A percentile compares a stretch with the other conserved stretches of the same genome.
These are phyloP conservation scores for Drosophila willistoni DNA, from an alignment of 1,140 invertebrate genomes.

Conservation along the genomic window DNA sequence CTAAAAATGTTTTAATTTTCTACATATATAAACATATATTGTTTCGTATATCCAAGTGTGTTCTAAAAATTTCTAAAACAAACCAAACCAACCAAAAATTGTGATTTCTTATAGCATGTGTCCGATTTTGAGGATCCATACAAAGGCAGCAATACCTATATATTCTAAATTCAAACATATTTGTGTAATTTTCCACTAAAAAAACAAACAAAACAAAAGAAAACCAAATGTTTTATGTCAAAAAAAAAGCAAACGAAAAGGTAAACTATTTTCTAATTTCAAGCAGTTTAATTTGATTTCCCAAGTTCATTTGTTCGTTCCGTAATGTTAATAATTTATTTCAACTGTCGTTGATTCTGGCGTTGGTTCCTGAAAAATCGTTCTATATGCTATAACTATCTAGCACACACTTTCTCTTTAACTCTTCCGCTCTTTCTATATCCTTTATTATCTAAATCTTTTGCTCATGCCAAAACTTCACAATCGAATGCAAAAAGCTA, in stretches of 20 bases:
- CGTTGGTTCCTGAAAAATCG: conserved; percentile 52
- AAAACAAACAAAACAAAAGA: conserved; percentile 23
- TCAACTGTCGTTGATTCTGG: conserved; percentile 55
- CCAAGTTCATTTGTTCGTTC: conserved; percentile 28
- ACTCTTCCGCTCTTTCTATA: conserved; percentile 19
- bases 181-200: conserved; percentile 64
- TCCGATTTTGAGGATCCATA: conserved; percentile 83
- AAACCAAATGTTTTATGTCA: conserved; percentile 57
- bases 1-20: conserved; percentile 14
- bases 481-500: conserved; percentile 13
- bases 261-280: conserved; percentile 51
- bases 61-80: conserved; percentile 38
- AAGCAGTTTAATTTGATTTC: neutral
- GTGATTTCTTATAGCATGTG: conserved; percentile 79
- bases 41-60: conserved; percentile 42
- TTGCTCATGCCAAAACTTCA: conserved; percentile 6
- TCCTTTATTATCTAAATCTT: conserved; percentile 25
- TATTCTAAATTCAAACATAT: conserved; percentile 84
- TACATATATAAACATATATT: neutral
- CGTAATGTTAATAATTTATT: conserved; percentile 60
- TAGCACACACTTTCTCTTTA: conserved; percentile 40
- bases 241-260: conserved; percentile 49
- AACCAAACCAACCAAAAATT: conserved; percentile 41
- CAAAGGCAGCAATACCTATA: conserved; percentile 87
- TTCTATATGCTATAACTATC: conserved; percentile 27